phyloP scores from a whole-genome alignment of 1,140 invertebrate species.

The Achatina immaculata region DNA sequence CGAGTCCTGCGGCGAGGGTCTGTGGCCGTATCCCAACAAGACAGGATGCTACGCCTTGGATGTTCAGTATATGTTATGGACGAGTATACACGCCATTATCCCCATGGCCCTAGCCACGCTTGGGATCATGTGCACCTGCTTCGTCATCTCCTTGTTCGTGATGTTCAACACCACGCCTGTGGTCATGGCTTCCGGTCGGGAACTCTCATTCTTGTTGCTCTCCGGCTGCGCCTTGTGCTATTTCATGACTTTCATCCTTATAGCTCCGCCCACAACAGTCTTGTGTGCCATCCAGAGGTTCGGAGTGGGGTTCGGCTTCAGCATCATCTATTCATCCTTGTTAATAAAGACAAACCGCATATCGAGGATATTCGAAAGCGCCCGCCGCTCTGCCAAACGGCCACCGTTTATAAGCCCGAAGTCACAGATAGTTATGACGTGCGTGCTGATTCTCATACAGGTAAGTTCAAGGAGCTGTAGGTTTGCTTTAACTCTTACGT shows the following conservation, averaged over 20 bases:
- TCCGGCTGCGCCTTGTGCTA: slow-evolving; percentile 69
- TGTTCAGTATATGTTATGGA: slow-evolving; percentile 76
- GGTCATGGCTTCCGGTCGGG: slow-evolving; percentile 69
- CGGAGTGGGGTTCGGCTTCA: slow-evolving; percentile 80
- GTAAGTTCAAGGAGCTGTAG: neutral
- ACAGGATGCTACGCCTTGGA: slow-evolving; percentile 63
- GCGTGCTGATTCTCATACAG: slow-evolving; percentile 77
- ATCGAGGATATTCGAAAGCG: slow-evolving; percentile 81
- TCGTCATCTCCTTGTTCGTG: slow-evolving; percentile 66
- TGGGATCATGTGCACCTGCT: slow-evolving; percentile 70
- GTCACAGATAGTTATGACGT: slow-evolving; percentile 92
- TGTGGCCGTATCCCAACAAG: slow-evolving; percentile 70
- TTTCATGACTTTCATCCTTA: slow-evolving; percentile 67
- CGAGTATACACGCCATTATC: slow-evolving; percentile 74
- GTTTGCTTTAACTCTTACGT: too few relatives aligned
- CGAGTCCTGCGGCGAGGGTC: slow-evolving; percentile 75
- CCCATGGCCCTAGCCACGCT: slow-evolving; percentile 74
- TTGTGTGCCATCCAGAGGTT: slow-evolving; percentile 78
- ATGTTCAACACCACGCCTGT: slow-evolving; percentile 68
- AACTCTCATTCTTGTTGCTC: slow-evolving; percentile 70
- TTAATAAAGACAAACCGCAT: slow-evolving; percentile 85
- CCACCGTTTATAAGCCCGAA: slow-evolving; percentile 93
- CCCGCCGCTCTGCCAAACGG: slow-evolving; percentile 86
- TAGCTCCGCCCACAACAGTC: slow-evolving; percentile 74
- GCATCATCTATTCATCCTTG: slow-evolving; percentile 82